These are phyloP conservation scores for Philantomba maxwellii DNA, from an alignment of 2,113 vertebrate species.

Conservation along the genomic window DNA sequence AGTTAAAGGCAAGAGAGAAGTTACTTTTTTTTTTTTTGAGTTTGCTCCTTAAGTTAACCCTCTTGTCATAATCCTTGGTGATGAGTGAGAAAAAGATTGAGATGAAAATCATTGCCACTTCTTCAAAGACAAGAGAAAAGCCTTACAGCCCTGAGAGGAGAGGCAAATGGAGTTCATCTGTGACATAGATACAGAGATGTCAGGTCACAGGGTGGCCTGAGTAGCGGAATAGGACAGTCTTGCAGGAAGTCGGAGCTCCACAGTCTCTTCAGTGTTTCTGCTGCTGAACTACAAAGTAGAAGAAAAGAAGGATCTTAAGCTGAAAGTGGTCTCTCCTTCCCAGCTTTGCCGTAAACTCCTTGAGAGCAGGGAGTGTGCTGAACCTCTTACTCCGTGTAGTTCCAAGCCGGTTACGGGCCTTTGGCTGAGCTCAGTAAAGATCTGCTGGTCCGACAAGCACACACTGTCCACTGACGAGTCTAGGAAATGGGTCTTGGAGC, in stretches of 20 bases:
- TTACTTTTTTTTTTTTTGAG: background rate
- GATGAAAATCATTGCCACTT: slow-evolving; percentile 53
- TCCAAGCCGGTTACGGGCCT: background rate
- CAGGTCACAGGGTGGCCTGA: background rate
- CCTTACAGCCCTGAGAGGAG: background rate
- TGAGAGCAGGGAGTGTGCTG: background rate
- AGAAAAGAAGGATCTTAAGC: background rate
- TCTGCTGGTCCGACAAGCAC: background rate
- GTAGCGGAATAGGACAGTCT: background rate
- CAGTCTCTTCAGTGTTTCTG: background rate
- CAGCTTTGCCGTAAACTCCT: background rate
- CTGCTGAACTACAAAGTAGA: background rate
- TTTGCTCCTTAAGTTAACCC: slow-evolving; percentile 42
- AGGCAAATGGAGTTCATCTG: background rate
- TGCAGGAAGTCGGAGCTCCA: background rate
- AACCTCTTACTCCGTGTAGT: background rate
- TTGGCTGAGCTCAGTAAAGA: background rate
- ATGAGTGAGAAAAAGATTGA: slow-evolving; percentile 15
- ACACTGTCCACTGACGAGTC: background rate
- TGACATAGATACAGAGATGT: background rate
- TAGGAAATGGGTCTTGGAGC: background rate
- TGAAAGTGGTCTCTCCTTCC: background rate
- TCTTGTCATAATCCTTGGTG: slow-evolving; percentile 43
- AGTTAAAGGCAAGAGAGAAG: slow-evolving; percentile 46
- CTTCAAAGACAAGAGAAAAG: slow-evolving; percentile 55